Base-by-base conservation (phyloP, 2,113 vertebrate genomes). In the Cyanoramphus novaezelandiae region DNA sequence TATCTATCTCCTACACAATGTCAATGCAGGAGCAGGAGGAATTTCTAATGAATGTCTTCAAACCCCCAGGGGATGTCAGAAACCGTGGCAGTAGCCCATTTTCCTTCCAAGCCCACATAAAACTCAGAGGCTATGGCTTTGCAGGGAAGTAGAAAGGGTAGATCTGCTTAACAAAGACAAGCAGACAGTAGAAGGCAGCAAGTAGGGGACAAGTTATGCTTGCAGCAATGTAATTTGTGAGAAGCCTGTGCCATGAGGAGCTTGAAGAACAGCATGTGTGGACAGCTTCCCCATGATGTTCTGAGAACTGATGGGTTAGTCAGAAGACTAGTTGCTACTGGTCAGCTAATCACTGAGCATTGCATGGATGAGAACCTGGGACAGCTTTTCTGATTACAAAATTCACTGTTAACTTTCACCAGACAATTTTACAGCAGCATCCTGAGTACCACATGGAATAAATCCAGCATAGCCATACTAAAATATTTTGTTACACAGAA, bases 151-250 rank as follows among this genome's bases (percentile, higher is more conserved):
- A 35, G 20, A 53, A 82, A 68, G n/a, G 47, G 69, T 52, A 46
- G 76, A 90, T 71, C 43, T 90, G 55, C 71, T 79, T 93, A 93
- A 86, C 83, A 88, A 79, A 67, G 62, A 84, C 41, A 82, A 86
- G 44, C 20, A 95, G 62, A 44, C 17, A 83, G 60, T 25, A 64
- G 65, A 93, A 90, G 19, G 47, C 50, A 86, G 72, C 57, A 78
- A 81, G 59, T 5, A 83, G 16, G 44, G 52, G 92, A 86, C 31
- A 75, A 90, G 65, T 84, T 47, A 76, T 27, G 33, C 39, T 88
- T 82, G 65, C 12, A 5, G 21, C 69, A 68, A 19, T 55, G 35
- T 19, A 65, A n/a, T 64, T 93, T 92, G 13, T 70, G 76, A 80
- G 37, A 90, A 74, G 55, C 53, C 67, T 85, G 18, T 71, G 64